Evolutionary conservation across 2,797 vertebrate species (phyloP), one percentile per base, ranked within the genome.

Genomic region (Trematomus bernacchii): DNA sequence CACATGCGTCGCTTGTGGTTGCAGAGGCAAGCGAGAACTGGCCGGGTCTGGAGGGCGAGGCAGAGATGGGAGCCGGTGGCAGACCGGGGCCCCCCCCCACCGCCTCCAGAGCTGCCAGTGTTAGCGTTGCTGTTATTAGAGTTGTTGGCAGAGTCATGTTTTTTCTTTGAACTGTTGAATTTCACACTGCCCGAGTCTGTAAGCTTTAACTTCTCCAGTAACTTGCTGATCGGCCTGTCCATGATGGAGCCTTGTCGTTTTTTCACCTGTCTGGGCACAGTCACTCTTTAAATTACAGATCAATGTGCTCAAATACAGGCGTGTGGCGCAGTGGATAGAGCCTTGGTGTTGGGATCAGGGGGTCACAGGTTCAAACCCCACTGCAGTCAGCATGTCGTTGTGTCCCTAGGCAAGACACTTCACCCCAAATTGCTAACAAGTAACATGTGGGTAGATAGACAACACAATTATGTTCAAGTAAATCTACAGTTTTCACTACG

Each of bases 111-210:
- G 84, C 61, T 23, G 68, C 82, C 86, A 88, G 89, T 72, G 90
- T 94, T 95, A 87, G 93, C 91, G 68, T 94, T 92, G 85, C 93
- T 93, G 94, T 95, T 96, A 77, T 93, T 96, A 58, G 95, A 91
- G 59, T 95, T 92, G 90, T 89, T 96, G 89, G 90, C 89, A 72
- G 91, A 82, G 76, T 96, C 96, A 0, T 92, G 93, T 62, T 96
- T 96, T 72, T 95, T 95, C 88, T 95, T 95, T 18, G 95, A 94
- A 77, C 95, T 94, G 85, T 91, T 91, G 79, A 97, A 96, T 91
- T 96, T 97, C 71, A 93, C 96, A 76, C 95, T 96, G 73, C 95
- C 94, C 0, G 96, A 95, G 87, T 97, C 96, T 1, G 94, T 96
- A 50, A 96, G 92, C 89, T 96, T 96, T 71, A 97, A 88, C 90